These are phyloP conservation scores for Dysidea cf. avara DNA, from an alignment of 37 sponge, comb jelly and placozoan species.

Conservation along the genomic window DNA sequence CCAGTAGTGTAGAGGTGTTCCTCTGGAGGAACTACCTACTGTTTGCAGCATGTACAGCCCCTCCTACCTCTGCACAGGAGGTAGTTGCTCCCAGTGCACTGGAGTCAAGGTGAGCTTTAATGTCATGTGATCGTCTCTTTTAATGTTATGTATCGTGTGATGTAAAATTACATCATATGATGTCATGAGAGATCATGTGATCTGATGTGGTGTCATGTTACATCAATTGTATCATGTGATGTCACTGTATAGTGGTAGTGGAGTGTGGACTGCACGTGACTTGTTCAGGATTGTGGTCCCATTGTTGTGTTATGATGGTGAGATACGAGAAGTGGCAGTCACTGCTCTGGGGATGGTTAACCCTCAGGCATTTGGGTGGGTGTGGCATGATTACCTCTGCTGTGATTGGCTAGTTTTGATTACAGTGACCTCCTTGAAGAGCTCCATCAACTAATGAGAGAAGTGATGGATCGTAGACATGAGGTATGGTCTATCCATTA, in stretches of 20 bases:
- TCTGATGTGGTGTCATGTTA: too few relatives aligned
- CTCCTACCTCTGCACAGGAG: conserved; percentile 41
- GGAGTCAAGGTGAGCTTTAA: too few relatives aligned
- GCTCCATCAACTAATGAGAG: conserved; percentile 65
- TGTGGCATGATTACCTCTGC: not conserved
- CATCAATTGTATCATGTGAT: too few relatives aligned
- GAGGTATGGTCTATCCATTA: too few relatives aligned
- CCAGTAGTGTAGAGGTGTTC: conserved; percentile 75
- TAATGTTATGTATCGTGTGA: too few relatives aligned
- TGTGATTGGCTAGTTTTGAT: not conserved
- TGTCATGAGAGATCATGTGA: too few relatives aligned
- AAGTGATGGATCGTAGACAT: conserved; percentile 61
- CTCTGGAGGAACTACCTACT: conserved; percentile 94
- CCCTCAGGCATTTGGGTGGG: conserved; percentile 81
- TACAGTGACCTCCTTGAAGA: conserved; percentile 77
- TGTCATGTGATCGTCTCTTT: too few relatives aligned
- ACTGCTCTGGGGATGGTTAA: conserved; percentile 80
- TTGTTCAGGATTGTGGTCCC: conserved; percentile 60
- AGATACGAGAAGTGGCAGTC: conserved; percentile 79
- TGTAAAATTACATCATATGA: too few relatives aligned
- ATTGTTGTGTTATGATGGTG: conserved; percentile 46
- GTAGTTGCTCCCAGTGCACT: too few relatives aligned
- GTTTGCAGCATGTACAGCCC: conserved; percentile 81
- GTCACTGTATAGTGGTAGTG: too few relatives aligned
- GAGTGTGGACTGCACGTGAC: conserved; percentile 42